Evolutionary conservation across 2,888 invertebrate species (phyloP), one percentile per base, ranked within the genome.

Genomic region (Alentia gelatinosa): DNA sequence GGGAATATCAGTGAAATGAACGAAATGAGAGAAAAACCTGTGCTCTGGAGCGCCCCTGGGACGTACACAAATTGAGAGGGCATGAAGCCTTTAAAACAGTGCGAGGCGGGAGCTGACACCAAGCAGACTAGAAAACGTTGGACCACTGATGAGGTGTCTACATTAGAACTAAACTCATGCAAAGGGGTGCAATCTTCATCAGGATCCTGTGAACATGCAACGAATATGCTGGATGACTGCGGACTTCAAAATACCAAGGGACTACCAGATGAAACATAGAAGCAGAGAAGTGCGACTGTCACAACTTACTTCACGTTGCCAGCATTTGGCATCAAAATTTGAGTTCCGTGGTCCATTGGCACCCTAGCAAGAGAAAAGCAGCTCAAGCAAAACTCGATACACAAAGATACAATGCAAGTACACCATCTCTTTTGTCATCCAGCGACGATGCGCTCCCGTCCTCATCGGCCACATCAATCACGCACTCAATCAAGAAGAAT

Each of bases 301-400:
- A 92, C 91, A 92, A 93, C 93, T 93, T 93, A 93, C 93, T 93
- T 93, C 93, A n/a, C 93, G 91, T 89, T 93, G 93, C 93, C 93
- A 93, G 89, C 91, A 93, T 91, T 93, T 93, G 63, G 93, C 92
- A 91, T 93, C 93, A 89, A 93, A 93, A 91, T 93, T 93, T 74
- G 93, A 84, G 74, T 68, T 92, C 91, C 93, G 90, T 68, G 91
- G 92, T 47, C 88, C 92, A 91, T 86, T 90, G 91, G 83, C 30
- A 79, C 90, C 92, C 92, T 92, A 91, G 35, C 47, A 91, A 91
- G 75, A 92, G 75, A 75, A 91, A 91, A 89, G 90, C 19, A 90
- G 75, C 47, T 75, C 5, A 83, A 74, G 79, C 75, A 68, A 89
- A 86, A 42, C 30, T 83, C 47, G 30, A 47, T 30, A 86, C 47